Conservation (phyloP, 1,140 invertebrate genomes). For the Trichonephila inaurata region DNA sequence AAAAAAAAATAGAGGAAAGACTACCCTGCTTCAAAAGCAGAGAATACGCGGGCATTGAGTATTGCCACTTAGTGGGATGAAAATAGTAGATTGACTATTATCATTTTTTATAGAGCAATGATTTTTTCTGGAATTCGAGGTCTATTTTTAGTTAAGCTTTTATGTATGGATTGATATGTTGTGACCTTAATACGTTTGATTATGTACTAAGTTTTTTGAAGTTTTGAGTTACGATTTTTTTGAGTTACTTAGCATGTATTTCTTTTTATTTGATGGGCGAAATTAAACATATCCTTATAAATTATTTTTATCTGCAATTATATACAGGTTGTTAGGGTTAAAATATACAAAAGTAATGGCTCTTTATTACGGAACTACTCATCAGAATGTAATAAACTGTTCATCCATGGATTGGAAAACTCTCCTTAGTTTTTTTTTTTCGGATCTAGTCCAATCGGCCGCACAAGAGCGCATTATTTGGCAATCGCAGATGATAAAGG, state of each 20-base stretch:
- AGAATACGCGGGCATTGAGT: not conserved
- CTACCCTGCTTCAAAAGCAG: not conserved
- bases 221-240: not conserved
- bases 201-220: not conserved
- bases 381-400: no score
- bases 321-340: no score
- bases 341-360: no score
- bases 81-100: not conserved
- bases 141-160: not conserved
- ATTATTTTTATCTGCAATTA: no score
- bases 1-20: not conserved
- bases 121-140: not conserved
- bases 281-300: no score
- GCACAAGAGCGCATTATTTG: no score
- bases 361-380: no score
- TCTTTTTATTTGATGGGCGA: no score
- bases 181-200: not conserved
- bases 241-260: not conserved
- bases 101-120: not conserved
- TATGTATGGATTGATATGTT: not conserved
- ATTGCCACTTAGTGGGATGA: not conserved
- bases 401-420: no score
- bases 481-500: no score
- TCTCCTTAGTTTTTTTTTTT: no score
- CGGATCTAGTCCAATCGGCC: no score